Base-by-base conservation (phyloP, 2,113 vertebrate genomes). In the Syngnathus typhle region DNA sequence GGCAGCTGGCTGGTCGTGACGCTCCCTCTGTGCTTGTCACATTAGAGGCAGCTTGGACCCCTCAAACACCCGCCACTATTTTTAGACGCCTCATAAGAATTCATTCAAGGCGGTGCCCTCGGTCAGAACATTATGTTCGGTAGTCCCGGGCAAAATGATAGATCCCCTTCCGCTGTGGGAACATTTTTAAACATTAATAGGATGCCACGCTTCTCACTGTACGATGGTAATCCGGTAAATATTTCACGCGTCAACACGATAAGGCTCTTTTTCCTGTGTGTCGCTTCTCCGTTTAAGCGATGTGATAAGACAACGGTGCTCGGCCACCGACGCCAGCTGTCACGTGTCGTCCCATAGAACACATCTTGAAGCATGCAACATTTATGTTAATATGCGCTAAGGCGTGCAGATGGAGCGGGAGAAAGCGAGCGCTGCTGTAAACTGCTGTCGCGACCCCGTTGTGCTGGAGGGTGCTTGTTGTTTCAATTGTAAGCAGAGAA, bases 31-130 rank as follows among this genome's bases (percentile, higher is more conserved):
- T 16, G 64, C 49, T 65, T 65, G 64, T 65, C 64, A 65, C 44
- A 51, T 51, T 51, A 65, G 63, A 65, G 46, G 46, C 63, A 16
- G 63, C 46, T 18, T 32, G 43, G 64, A 65, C 64, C 64, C 27
- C 64, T 52, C 64, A 65, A 65, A 54, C 60, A 18, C 64, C 32
- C n/a, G 47, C 47, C 32, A 39, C 64, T 65, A 65, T 65, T 65
- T 65, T 65, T 65, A 65, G 63, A 37, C 18, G 64, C 47, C 47
- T 65, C 39, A 54, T 65, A 65, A 65, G 47, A 65, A 65, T 65
- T 52, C 49, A 54, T 54, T 54, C 54, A 54, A 46, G 46, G 59
- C 59, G 15, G 19, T n/a, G 59, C 59, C 59, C 38, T 60, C 37
- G 38, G 64, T 49, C 37, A 11, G 49, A 65, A 54, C 36, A 54